A percentile compares a stretch with the other conserved stretches of the same genome.
phyloP scores from a whole-genome alignment of 2,797 vertebrate genomes.

The Protosalanx chinensis region DNA sequence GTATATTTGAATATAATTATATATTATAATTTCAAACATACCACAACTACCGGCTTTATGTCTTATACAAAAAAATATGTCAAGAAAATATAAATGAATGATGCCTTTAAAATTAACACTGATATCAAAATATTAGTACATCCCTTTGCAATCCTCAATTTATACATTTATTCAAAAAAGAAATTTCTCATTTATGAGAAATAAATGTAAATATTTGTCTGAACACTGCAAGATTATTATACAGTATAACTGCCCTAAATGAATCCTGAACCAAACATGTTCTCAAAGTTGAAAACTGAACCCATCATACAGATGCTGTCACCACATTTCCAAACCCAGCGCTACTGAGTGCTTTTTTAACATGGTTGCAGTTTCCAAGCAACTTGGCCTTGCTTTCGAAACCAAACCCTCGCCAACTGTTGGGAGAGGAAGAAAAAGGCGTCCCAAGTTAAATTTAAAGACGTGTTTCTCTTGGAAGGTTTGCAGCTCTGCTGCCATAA shows the following conservation, averaged over 20 bases:
- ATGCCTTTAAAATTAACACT: conserved; percentile 12
- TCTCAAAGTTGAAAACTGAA: conserved; percentile 62
- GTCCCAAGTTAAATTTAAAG: conserved; percentile 85
- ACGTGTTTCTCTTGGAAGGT: conserved; percentile 83
- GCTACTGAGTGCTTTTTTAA: conserved; percentile 78
- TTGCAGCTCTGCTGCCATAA: conserved; percentile 71
- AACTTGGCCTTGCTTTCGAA: conserved; percentile 67
- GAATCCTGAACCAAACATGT: conserved; percentile 54
- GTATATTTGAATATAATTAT: conserved; percentile 33
- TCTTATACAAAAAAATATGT: conserved; percentile 37
- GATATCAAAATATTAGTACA: conserved; percentile 24
- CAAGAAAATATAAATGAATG: conserved; percentile 25
- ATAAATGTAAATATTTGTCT: neutral
- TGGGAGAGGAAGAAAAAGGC: conserved; percentile 69
- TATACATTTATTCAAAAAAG: neutral
- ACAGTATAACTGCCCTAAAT: conserved; percentile 55
- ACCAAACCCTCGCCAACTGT: conserved; percentile 65
- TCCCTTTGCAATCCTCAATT: conserved; percentile 3
- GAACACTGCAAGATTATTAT: conserved; percentile 35
- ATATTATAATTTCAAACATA: conserved; percentile 32
- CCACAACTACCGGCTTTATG: conserved; percentile 35
- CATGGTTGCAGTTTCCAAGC: conserved; percentile 77
- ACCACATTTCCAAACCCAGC: conserved; percentile 69
- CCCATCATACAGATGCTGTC: conserved; percentile 66
- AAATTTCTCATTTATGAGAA: neutral